A percentile compares a stretch with the other conserved stretches of the same genome.
phyloP scores from a whole-genome alignment of 2,797 vertebrate species.

The Aulostomus chinensis region DNA sequence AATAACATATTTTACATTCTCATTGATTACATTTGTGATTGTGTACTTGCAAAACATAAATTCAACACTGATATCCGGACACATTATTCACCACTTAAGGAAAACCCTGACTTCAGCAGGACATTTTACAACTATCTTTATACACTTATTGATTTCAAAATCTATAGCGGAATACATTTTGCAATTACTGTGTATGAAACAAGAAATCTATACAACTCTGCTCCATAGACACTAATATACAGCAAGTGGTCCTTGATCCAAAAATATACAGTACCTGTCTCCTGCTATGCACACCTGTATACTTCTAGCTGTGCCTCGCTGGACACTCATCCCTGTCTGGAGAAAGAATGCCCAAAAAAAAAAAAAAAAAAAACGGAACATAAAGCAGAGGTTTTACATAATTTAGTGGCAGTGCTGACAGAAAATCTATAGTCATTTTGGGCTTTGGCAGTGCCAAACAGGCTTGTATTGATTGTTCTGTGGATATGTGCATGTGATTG shows the following conservation, averaged over 20 bases:
- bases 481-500: constrained; percentile 9
- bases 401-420: constrained; percentile 83
- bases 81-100: constrained; percentile 52
- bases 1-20: not conserved
- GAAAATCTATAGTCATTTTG: constrained; percentile 96
- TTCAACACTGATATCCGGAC: constrained; percentile 17
- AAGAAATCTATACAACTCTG: not conserved
- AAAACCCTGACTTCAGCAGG: constrained; percentile 55
- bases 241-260: not conserved
- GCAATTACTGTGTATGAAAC: constrained; percentile 19
- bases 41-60: constrained; percentile 19
- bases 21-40: constrained; percentile 1
- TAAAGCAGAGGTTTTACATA: constrained; percentile 84
- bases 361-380: constrained; percentile 64
- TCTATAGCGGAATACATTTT: constrained; percentile 26
- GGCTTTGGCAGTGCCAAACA: constrained; percentile 86
- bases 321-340: constrained; percentile 24
- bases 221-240: not conserved
- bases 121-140: constrained; percentile 45
- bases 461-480: constrained; percentile 81
- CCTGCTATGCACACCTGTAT: constrained; percentile 1
- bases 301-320: constrained; percentile 6
- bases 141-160: constrained; percentile 46
- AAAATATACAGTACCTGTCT: not conserved
- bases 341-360: constrained; percentile 44